Conservation (phyloP, 2,888 invertebrate genomes). For the Nemotelus nigrinus region DNA sequence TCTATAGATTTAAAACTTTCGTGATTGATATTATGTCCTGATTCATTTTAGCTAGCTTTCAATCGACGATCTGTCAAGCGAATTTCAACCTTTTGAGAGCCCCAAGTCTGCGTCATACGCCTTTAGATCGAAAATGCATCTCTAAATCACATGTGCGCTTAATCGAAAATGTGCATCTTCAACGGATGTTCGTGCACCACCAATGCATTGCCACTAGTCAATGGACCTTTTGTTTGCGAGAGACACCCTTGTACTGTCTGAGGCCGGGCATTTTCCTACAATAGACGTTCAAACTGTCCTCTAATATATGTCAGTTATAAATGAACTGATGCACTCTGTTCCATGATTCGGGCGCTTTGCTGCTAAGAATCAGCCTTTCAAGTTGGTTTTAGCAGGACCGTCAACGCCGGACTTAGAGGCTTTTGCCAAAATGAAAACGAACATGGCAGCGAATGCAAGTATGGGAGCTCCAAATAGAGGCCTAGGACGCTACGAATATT, state of each 20-base stretch:
- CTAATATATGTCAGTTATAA: constrained; percentile 41
- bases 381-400: constrained; percentile 29
- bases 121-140: not conserved
- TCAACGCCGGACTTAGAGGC: constrained; percentile 41
- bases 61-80: too few species aligned
- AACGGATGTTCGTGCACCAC: constrained; percentile 25
- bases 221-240: constrained; percentile 32
- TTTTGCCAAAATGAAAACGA: constrained; percentile 22
- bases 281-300: constrained; percentile 47
- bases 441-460: not conserved
- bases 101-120: too few species aligned
- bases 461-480: too few species aligned
- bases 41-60: too few species aligned
- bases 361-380: constrained; percentile 26
- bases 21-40: too few species aligned
- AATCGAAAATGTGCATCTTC: constrained; percentile 38
- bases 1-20: too few species aligned
- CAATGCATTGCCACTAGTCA: constrained; percentile 39
- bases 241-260: not conserved
- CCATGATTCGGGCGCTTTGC: not conserved
- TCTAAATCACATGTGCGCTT: constrained; percentile 29
- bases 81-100: too few species aligned
- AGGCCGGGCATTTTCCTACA: constrained; percentile 42
- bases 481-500: not conserved
- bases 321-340: constrained; percentile 37